Percentiles rank a stretch among this genome's conserved stretches.
Evolutionary conservation across 2,113 vertebrate genomes (phyloP).

Genomic region (Salvelinus fontinalis): DNA sequence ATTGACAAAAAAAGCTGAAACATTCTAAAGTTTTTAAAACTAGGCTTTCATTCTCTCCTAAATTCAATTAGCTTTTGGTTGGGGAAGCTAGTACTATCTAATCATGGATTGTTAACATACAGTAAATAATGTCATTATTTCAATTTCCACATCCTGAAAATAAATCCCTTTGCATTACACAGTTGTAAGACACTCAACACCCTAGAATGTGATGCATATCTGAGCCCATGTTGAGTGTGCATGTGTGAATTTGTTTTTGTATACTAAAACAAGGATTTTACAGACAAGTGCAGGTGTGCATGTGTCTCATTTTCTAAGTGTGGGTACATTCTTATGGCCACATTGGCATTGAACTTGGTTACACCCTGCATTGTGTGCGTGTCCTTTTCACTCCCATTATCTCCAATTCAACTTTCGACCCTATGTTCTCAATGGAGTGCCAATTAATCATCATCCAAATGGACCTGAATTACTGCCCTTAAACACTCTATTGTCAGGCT

Average conservation of each 20-base stretch:
- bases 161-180: no score
- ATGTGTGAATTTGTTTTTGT: background rate
- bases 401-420: background rate
- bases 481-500: background rate
- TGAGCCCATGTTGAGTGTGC: background rate
- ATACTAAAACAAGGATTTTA: background rate
- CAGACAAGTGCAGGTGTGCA: background rate
- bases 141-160: no score
- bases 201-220: no score
- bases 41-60: no score
- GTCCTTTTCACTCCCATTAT: conserved; percentile 34
- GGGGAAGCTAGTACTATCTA: no score
- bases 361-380: conserved; percentile 48
- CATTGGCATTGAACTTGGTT: conserved; percentile 47
- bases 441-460: conserved; percentile 38
- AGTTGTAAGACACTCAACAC: no score
- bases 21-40: no score
- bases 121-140: no score
- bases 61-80: no score
- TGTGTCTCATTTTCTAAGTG: background rate
- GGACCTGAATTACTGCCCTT: background rate
- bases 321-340: conserved; percentile 5
- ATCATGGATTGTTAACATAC: no score
- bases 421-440: conserved; percentile 7
- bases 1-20: no score